phyloP scores from a whole-genome alignment of 2,797 vertebrate species.

The Phalanger gymnotis region DNA sequence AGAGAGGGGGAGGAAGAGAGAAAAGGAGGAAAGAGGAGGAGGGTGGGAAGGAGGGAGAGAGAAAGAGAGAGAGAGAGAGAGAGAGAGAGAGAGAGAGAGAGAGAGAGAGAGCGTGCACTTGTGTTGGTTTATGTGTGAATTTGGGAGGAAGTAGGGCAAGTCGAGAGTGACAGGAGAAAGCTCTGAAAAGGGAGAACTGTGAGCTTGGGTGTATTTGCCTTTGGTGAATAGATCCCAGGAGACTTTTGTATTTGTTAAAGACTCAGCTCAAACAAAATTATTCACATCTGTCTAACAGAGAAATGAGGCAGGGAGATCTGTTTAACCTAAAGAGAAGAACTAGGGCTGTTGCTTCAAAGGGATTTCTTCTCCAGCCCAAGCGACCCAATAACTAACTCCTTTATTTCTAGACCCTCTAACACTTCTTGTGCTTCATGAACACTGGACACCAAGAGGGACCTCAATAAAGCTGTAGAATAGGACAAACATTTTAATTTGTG shows the following conservation, averaged over 20 bases:
- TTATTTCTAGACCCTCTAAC: not conserved
- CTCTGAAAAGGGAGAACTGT: not conserved
- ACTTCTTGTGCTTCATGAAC: not conserved
- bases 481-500: conserved; percentile 3
- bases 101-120: not conserved
- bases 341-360: not conserved
- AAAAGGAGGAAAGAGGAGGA: not conserved
- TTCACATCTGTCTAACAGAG: not conserved
- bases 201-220: not conserved
- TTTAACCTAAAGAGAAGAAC: conserved; percentile 1
- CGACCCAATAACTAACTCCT: not conserved
- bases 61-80: not conserved
- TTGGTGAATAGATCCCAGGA: not conserved
- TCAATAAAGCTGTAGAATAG: not conserved
- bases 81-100: too few relatives aligned
- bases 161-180: not conserved
- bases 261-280: not conserved
- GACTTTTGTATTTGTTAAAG: not conserved
- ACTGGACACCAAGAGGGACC: not conserved
- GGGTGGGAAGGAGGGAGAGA: too few relatives aligned
- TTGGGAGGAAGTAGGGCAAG: not conserved
- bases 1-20: too few relatives aligned
- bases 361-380: not conserved
- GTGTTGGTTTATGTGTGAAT: not conserved
- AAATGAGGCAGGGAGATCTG: not conserved